Base-by-base conservation (phyloP, 1,140 invertebrate species). In the Meteorus sp. region DNA sequence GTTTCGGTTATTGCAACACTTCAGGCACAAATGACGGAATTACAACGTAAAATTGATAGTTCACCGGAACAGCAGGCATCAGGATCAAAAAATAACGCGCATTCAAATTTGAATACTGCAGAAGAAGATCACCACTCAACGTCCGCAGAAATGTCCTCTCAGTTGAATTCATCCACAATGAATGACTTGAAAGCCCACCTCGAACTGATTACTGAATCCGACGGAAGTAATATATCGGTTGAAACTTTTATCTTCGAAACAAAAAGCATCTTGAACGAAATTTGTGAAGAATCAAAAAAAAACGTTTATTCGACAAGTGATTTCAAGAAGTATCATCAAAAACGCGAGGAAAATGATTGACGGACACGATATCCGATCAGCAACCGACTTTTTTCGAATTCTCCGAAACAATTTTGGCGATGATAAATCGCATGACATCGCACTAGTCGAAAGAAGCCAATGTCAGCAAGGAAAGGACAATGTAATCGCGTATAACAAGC, bases 321-420 rank as follows among this genome's bases (percentile, higher is more conserved):
- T 53, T 39, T 53, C 19, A 39, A 53, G 41, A 23, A 53, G 41
- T 13, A 53, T 53, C 6, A 37, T 53, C 15, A 37, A n/a, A 39
- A 9, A 53, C 7, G 51, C 51, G 8, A 53, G 51, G 25, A 53
- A 53, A 25, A 53, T 53, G 51, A 53, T 53, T 39, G 51, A 53
- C n/a, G 51, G 33, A 7, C 19, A 39, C 7, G 33, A 53, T n/a
- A 53, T 53, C 3, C 15, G 51, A 53, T 11, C 51, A 22, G 15
- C 35, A 5, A n/a, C 11, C 2, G 51, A 39, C 25, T 23, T 53
- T 4, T 39, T 53, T 25, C 33, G 41, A 25, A 39, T 23, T 9
- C 9, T 53, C 0, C 20, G 33, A 1, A 53, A 39, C 15, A 39
- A 53, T 41, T 41, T 53, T 25, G 51, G 31, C 0, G 51, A 53